Evolutionary conservation across 2,797 vertebrate genomes (phyloP).

Genomic region (Erethizon dorsatum): DNA sequence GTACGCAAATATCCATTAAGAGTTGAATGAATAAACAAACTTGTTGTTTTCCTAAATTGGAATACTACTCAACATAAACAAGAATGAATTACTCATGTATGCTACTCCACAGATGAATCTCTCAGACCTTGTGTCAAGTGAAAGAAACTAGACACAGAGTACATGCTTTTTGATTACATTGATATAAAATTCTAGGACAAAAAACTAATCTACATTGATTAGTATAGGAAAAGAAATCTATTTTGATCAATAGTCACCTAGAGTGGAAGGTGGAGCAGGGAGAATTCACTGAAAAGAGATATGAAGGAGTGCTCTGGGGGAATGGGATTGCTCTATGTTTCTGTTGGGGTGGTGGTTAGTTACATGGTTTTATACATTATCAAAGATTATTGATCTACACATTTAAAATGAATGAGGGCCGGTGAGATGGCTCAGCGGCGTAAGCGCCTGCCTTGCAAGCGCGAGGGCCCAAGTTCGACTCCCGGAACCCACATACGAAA

Average conservation of each 20-base stretch:
- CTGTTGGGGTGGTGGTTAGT: neutral
- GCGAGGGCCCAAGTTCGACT: too few relatives aligned
- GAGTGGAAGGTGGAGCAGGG: neutral
- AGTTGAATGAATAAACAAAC: neutral
- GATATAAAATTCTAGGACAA: constrained; percentile 30
- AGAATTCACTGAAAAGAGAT: neutral
- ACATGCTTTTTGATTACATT: neutral
- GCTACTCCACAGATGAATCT: neutral
- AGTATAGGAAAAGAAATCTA: constrained; percentile 13
- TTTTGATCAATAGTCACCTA: constrained; percentile 25
- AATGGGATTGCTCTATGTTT: neutral
- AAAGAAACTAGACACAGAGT: neutral
- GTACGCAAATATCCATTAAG: neutral
- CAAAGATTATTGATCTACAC: neutral
- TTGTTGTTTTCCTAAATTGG: neutral
- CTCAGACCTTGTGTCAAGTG: neutral
- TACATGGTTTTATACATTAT: neutral
- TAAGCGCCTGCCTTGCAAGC: too few relatives aligned
- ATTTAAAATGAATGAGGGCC: constrained; percentile 47
- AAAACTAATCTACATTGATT: constrained; percentile 25
- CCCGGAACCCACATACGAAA: too few relatives aligned
- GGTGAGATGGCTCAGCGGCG: too few relatives aligned
- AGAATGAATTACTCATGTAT: neutral
- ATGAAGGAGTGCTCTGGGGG: neutral
- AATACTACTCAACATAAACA: neutral